A percentile compares a stretch with the other conserved stretches of the same genome.
These are phyloP conservation scores for Argentina silus DNA, from an alignment of 2,797 vertebrate species.

Conservation along the genomic window DNA sequence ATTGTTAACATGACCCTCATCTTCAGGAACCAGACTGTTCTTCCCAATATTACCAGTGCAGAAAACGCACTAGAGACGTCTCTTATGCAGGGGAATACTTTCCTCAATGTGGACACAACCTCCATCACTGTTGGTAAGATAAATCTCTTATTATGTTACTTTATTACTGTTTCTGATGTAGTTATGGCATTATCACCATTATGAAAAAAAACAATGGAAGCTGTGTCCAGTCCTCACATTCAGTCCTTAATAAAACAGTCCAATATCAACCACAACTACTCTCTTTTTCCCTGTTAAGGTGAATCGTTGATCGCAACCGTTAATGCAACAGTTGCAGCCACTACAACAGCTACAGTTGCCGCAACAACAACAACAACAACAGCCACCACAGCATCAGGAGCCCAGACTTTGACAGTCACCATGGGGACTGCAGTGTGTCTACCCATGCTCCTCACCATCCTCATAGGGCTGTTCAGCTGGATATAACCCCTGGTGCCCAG, in stretches of 20 bases:
- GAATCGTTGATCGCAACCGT: too few species aligned
- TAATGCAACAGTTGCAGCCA: too few species aligned
- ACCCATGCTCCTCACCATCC: neutral
- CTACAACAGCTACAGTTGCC: neutral
- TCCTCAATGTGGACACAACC: constrained; percentile 8
- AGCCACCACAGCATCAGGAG: neutral
- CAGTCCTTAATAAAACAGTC: too few species aligned
- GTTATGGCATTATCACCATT: too few species aligned
- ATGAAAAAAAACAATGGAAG: neutral
- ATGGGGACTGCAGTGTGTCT: neutral
- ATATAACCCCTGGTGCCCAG: too few species aligned
- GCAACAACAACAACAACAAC: neutral
- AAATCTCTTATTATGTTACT: neutral
- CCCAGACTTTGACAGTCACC: neutral
- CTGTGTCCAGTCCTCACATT: too few species aligned
- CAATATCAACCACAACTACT: too few species aligned
- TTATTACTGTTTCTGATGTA: neutral
- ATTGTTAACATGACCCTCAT: constrained; percentile 17
- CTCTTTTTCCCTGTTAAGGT: neutral
- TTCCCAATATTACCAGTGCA: constrained; percentile 26
- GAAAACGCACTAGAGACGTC: neutral
- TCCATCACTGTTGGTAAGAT: neutral
- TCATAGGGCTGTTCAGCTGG: neutral
- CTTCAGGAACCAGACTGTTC: constrained; percentile 35
- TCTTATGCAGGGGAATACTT: neutral